Conservation (phyloP, 1,140 invertebrate genomes). For the Ptiloglossa arizonensis region DNA sequence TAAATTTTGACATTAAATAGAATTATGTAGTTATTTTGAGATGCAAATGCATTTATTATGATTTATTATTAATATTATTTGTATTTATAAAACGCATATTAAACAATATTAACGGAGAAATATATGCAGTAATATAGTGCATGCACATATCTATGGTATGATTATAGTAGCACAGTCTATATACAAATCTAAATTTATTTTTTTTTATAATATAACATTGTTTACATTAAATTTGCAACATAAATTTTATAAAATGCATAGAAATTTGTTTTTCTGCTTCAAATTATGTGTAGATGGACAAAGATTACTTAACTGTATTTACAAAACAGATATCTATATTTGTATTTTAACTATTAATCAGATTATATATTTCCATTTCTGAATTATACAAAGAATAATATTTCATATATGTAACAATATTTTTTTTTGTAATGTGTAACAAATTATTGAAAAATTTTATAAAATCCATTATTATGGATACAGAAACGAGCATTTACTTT, state of each 20-base stretch:
- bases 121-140: no score
- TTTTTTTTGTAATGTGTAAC: not conserved
- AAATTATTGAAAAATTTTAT: not conserved
- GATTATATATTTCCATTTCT: not conserved
- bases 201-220: not conserved
- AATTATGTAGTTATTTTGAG: not conserved
- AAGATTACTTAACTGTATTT: not conserved
- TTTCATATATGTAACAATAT: not conserved
- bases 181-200: not conserved
- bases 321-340: not conserved
- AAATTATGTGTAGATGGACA: not conserved
- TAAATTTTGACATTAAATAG: constrained; percentile 12
- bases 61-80: not conserved
- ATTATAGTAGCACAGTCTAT: no score
- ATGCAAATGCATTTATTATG: not conserved
- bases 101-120: not conserved
- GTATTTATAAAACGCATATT: no score
- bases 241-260: not conserved
- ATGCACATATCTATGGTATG: no score
- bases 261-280: not conserved
- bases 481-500: constrained; percentile 40
- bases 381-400: not conserved
- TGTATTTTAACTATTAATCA: not conserved
- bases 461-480: not conserved
- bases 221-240: not conserved